Conservation (phyloP, 1,140 invertebrate species). For the Eubasilissa regina region DNA sequence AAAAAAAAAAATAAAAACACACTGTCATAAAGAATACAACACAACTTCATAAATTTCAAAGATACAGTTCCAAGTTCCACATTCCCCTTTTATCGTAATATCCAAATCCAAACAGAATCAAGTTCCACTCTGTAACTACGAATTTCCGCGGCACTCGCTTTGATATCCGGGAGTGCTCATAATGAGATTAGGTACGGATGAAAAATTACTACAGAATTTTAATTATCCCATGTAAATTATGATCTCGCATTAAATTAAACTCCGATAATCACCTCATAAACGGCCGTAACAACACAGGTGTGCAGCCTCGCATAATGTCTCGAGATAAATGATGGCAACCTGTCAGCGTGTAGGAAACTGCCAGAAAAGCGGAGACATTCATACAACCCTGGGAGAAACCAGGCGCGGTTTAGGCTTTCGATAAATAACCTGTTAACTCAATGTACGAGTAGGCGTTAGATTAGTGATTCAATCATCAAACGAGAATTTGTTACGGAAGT, state of each 20-base stretch:
- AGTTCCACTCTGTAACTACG: not conserved
- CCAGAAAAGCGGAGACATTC: slow-evolving; percentile 28
- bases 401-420: too few relatives aligned
- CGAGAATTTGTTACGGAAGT: too few relatives aligned
- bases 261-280: slow-evolving; percentile 19
- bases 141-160: not conserved
- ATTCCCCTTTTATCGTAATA: too few relatives aligned
- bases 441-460: too few relatives aligned
- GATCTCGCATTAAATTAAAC: slow-evolving; percentile 23
- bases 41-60: too few relatives aligned
- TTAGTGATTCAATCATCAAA: too few relatives aligned
- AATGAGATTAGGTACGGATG: slow-evolving; percentile 7
- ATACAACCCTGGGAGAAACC: not conserved
- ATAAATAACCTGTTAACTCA: too few relatives aligned
- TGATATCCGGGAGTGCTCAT: not conserved
- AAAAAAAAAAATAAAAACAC: too few relatives aligned
- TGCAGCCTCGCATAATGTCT: not conserved
- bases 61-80: too few relatives aligned
- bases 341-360: slow-evolving; percentile 10
- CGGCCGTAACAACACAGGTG: not conserved
- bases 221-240: slow-evolving; percentile 17
- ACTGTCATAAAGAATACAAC: too few relatives aligned
- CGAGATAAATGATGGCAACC: slow-evolving; percentile 24
- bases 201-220: slow-evolving; percentile 20
- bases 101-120: too few relatives aligned